A percentile compares a stretch with the other conserved stretches of the same genome.
These are phyloP conservation scores for Heliconius hewitsoni DNA, from an alignment of 1,140 invertebrate species.

Conservation along the genomic window DNA sequence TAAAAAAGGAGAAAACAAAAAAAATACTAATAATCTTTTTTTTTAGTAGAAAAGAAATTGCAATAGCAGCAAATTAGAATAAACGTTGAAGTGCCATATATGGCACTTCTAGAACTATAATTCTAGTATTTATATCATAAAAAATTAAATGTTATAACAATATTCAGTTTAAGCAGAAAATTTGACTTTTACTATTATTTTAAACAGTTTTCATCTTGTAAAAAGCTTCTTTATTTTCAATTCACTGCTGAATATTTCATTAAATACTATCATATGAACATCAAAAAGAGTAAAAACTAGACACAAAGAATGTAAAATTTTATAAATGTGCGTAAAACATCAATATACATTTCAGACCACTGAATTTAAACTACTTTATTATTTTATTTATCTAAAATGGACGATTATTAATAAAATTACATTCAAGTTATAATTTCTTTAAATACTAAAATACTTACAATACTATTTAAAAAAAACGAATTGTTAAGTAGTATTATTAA, in stretches of 20 bases:
- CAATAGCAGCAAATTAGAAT: too few species aligned
- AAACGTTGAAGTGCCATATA: too few species aligned
- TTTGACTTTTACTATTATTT: neutral
- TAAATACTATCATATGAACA: neutral
- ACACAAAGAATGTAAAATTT: neutral
- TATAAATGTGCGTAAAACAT: constrained; percentile 1
- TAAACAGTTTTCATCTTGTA: too few species aligned
- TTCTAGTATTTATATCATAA: too few species aligned
- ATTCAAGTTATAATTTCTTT: neutral
- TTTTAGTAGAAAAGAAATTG: too few species aligned
- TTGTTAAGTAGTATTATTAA: constrained; percentile 1
- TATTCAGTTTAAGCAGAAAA: neutral
- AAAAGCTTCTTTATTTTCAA: neutral
- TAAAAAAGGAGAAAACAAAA: too few species aligned
- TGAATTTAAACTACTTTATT: neutral
- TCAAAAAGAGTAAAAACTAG: neutral
- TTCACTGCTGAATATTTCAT: neutral
- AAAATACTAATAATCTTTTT: too few species aligned
- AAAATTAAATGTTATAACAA: neutral
- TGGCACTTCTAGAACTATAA: too few species aligned
- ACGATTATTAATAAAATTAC: neutral
- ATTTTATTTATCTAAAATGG: neutral
- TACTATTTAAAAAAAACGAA: neutral
- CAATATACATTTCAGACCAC: neutral
- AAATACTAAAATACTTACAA: neutral